phyloP scores from a whole-genome alignment of 2,797 vertebrate species.

The Eospalax fontanierii region DNA sequence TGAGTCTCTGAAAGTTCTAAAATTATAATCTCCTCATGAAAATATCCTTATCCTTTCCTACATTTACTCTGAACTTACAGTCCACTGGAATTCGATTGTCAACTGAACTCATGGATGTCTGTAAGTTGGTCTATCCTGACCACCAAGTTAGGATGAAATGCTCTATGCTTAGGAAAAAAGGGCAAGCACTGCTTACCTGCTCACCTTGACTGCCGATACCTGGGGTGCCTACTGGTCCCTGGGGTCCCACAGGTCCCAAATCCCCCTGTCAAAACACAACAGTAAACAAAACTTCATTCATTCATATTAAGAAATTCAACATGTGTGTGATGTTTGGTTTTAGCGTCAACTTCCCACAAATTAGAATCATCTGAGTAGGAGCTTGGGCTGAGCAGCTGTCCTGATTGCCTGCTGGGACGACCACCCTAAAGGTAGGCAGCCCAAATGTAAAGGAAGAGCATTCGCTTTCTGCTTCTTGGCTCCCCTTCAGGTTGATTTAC shows the following conservation, averaged over 20 bases:
- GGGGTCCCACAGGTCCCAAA: conserved; percentile 89
- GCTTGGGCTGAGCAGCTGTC: too few species aligned
- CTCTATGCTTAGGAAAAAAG: background rate
- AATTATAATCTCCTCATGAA: background rate
- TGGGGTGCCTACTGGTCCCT: conserved; percentile 90
- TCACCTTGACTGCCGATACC: conserved; percentile 93
- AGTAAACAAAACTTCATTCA: conserved; percentile 51
- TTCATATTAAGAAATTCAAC: background rate
- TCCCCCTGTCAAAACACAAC: conserved; percentile 89
- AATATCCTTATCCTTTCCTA: background rate
- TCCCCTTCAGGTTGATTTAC: too few species aligned
- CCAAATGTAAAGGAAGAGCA: too few species aligned
- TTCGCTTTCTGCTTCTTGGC: too few species aligned
- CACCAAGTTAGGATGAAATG: background rate
- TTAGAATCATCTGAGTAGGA: too few species aligned
- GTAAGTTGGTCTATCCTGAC: too few species aligned
- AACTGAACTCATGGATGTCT: background rate
- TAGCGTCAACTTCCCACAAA: too few species aligned
- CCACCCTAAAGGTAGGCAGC: too few species aligned
- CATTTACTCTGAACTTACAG: background rate
- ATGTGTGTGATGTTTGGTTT: too few species aligned
- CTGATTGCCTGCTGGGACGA: too few species aligned
- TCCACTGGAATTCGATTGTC: background rate
- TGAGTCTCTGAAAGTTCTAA: conserved; percentile 42
- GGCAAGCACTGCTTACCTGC: conserved; percentile 87